Evolutionary conservation across 2,113 vertebrate species (phyloP), one percentile per base, ranked within the genome.

Genomic region (Nestor notabilis): DNA sequence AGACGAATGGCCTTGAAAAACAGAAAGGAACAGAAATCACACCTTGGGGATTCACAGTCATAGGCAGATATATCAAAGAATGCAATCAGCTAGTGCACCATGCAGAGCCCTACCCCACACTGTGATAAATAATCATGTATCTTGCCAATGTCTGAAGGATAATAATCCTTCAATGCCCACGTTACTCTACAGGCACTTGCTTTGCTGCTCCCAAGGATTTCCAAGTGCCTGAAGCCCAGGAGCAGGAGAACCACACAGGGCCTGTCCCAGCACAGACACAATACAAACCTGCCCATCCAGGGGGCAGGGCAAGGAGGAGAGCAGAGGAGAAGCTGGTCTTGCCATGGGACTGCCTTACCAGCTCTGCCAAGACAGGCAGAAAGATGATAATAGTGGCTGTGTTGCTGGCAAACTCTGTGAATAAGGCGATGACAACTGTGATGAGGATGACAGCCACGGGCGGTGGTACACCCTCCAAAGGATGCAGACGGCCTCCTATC

Each of bases 331-430:
- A 71, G 79, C 50, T 37, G 64, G 1, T 18, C 65, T 46, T 71
- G 58, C 58, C 65, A 25, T 10, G 52, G 41, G 37, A 52, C 83
- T 49, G 37, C 60, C 98, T 99, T 96, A 99, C 99, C 99, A 99
- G 98, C 96, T 99, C 99, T 29, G 99, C 98, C 83, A 99, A 97
- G 83, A 99, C 97, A 0, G 99, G 99, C 71, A 99, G 97, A 65
- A 99, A 99, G 97, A 99, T 99, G 95, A 99, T 99, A 76, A 99
- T 99, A 2, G 99, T 99, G 97, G 99, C 99, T 0, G 99, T 99
- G 98, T 99, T 99, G 98, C 99, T 99, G 97, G 99, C 99, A 16
- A 99, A 99, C 97, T 99, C 99, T 0, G 99, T 99, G 98, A 99
- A 99, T 91, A 98, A 98, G 90, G 99, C 99, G 1, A 99, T 97